Evolutionary conservation across 2,797 vertebrate species (phyloP).

Genomic region (Macroramphosus scolopax): DNA sequence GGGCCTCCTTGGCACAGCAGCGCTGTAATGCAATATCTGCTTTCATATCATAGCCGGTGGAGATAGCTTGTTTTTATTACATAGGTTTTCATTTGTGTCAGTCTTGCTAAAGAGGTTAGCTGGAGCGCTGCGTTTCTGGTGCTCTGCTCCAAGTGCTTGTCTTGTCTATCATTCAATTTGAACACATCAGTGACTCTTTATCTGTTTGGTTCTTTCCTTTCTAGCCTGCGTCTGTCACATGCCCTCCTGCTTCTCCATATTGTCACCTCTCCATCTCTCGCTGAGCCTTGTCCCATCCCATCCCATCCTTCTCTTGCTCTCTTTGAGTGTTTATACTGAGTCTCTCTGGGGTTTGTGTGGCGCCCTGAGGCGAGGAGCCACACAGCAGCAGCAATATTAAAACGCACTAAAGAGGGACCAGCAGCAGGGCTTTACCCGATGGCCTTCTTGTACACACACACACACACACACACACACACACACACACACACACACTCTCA

Average conservation of each 20-base stretch:
- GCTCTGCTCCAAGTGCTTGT: conserved; percentile 9
- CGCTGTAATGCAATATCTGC: conserved; percentile 58
- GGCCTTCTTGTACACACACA: conserved; percentile 32
- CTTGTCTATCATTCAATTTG: conserved; percentile 1
- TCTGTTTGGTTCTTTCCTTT: too few species aligned
- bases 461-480: conserved; percentile 24
- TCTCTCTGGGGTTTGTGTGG: conserved; percentile 46
- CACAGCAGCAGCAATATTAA: conserved; percentile 70
- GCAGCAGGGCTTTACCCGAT: conserved; percentile 52
- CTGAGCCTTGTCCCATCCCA: too few species aligned
- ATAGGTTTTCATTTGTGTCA: conserved; percentile 73
- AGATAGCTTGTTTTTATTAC: conserved; percentile 65
- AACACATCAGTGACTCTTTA: too few species aligned
- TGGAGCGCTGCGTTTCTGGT: conserved; percentile 10
- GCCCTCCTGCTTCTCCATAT: too few species aligned
- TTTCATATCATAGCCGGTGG: conserved; percentile 55
- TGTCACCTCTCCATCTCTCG: too few species aligned
- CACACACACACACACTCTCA: too few species aligned
- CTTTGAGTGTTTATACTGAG: conserved; percentile 33
- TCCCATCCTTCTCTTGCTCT: conserved; percentile 14
- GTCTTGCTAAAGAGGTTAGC: conserved; percentile 62
- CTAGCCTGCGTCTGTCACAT: too few species aligned
- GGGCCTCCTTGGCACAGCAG: conserved; percentile 39
- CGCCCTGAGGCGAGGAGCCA: conserved; percentile 61
- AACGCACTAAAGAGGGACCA: conserved; percentile 71